Evolutionary conservation across 2,113 vertebrate genomes (phyloP).

Genomic region (Tragulus kanchil): DNA sequence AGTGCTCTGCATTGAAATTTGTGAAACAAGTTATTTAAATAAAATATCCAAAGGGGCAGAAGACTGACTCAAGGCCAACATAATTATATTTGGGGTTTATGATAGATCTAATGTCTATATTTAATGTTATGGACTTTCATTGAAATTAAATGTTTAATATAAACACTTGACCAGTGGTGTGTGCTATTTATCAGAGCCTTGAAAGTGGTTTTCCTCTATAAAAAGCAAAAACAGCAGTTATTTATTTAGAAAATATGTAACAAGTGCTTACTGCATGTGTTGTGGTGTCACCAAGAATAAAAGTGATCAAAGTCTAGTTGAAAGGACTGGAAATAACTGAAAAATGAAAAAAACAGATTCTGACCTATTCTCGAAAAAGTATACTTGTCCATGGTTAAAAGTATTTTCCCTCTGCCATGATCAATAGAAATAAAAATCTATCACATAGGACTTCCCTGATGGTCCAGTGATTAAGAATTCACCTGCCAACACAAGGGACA

Average conservation of each 20-base stretch:
- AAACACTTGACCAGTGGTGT: not conserved
- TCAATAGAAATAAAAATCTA: not conserved
- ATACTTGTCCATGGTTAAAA: not conserved
- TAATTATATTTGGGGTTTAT: not conserved
- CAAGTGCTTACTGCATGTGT: not conserved
- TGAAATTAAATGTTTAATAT: slow-evolving; percentile 21
- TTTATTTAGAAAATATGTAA: not conserved
- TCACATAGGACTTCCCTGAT: not conserved
- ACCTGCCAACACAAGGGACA: not conserved
- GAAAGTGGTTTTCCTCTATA: not conserved
- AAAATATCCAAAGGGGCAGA: slow-evolving; percentile 51
- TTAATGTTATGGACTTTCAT: not conserved
- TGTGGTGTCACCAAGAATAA: not conserved
- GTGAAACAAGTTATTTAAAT: slow-evolving; percentile 54
- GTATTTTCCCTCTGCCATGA: not conserved
- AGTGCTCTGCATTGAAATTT: slow-evolving; percentile 50
- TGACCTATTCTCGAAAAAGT: not conserved
- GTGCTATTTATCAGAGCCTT: not conserved
- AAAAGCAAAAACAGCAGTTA: not conserved
- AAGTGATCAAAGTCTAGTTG: not conserved
- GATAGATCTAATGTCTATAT: not conserved
- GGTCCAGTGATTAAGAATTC: not conserved
- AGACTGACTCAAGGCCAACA: not conserved
- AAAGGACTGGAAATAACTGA: not conserved
- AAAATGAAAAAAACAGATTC: not conserved